Evolutionary conservation across 1,140 invertebrate species (phyloP).

Genomic region (Musca vetustissima): DNA sequence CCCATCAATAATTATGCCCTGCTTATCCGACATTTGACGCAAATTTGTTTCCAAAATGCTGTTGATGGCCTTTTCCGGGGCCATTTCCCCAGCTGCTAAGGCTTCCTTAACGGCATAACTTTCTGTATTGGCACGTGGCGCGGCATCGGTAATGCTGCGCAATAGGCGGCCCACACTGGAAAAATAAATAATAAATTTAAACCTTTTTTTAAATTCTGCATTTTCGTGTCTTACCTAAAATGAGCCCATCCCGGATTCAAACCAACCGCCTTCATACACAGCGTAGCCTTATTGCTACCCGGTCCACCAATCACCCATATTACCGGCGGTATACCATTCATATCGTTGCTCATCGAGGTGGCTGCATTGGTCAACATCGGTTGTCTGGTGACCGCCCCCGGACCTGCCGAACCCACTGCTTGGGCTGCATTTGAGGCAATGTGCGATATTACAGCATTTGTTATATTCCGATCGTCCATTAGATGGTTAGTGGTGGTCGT

Average conservation of each 20-base stretch:
- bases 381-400: constrained; percentile 37
- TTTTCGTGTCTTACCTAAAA: constrained; percentile 58
- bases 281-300: constrained; percentile 72
- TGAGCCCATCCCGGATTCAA: constrained; percentile 74
- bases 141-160: constrained; percentile 65
- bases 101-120: constrained; percentile 60
- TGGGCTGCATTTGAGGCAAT: constrained; percentile 33
- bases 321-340: constrained; percentile 61
- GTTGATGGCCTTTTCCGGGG: constrained; percentile 68
- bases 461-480: constrained; percentile 25
- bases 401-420: not conserved
- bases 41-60: constrained; percentile 68
- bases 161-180: constrained; percentile 70
- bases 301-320: constrained; percentile 84
- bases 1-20: constrained; percentile 85
- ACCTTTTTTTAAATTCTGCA: not conserved
- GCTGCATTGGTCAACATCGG: constrained; percentile 35
- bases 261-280: constrained; percentile 69
- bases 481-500: not conserved
- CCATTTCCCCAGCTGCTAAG: constrained; percentile 80
- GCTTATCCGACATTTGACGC: constrained; percentile 50
- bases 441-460: constrained; percentile 36
- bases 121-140: constrained; percentile 61
- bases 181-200: not conserved
- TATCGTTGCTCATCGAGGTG: constrained; percentile 42